Conservation (phyloP, 2,113 vertebrate genomes). For the Equus przewalskii region DNA sequence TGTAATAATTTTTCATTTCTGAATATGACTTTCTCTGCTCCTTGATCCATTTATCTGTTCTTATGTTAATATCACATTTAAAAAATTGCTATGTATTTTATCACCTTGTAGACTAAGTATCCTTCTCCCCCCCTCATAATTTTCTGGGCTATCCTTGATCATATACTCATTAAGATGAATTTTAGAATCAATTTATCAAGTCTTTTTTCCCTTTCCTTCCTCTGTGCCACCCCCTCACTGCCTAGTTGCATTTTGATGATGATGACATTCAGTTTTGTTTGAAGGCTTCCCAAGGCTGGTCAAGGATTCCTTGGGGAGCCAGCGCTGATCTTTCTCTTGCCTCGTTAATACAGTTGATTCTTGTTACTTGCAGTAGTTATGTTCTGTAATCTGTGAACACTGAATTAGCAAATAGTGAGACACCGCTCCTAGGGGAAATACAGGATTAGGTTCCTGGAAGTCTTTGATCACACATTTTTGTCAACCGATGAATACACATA, state of each 20-base stretch:
- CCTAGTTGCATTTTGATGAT: not conserved
- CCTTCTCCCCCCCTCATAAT: not conserved
- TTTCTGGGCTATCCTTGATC: not conserved
- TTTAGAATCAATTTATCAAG: not conserved
- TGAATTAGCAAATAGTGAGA: not conserved
- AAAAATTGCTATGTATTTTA: not conserved
- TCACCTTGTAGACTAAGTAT: not conserved
- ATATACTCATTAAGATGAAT: not conserved
- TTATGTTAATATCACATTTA: not conserved
- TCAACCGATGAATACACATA: no score
- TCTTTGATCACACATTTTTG: no score
- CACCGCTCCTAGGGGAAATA: not conserved
- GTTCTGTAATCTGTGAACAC: not conserved
- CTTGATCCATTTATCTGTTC: not conserved
- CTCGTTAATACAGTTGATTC: not conserved
- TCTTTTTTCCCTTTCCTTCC: not conserved
- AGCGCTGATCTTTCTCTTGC: not conserved
- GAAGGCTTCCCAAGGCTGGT: not conserved
- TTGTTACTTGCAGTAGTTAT: not conserved
- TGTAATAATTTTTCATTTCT: not conserved
- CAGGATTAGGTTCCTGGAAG: no score
- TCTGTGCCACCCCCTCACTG: no score
- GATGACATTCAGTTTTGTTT: not conserved
- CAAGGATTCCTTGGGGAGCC: not conserved
- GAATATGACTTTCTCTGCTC: not conserved